Percentiles rank a stretch among this genome's conserved stretches.
phyloP scores from a whole-genome alignment of 2,113 vertebrate species.

The Desmodus rotundus region DNA sequence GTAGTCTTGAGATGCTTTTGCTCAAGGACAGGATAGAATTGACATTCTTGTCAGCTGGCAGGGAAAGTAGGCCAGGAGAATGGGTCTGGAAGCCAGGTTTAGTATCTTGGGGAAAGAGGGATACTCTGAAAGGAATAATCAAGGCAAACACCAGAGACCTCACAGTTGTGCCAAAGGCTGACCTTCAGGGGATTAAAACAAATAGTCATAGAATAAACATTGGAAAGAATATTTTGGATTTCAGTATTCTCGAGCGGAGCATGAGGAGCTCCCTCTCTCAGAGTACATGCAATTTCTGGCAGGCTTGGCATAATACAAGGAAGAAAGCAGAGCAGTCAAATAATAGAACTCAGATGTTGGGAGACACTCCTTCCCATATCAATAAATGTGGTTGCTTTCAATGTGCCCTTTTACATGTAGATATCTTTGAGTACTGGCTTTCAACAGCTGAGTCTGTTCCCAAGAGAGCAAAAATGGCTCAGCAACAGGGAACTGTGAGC shows the following conservation, averaged over 20 bases:
- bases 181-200: not conserved
- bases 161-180: not conserved
- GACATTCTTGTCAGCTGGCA: not conserved
- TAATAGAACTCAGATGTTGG: not conserved
- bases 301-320: not conserved
- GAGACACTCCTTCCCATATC: not conserved
- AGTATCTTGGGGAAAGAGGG: not conserved
- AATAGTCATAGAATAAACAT: not conserved
- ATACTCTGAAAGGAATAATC: not conserved
- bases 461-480: not conserved
- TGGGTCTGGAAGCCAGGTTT: not conserved
- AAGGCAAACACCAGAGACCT: not conserved
- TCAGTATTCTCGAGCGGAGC: not conserved
- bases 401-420: not conserved
- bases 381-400: not conserved
- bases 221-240: not conserved
- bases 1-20: not conserved
- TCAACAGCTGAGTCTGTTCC: not conserved
- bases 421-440: not conserved
- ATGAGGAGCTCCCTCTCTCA: not conserved
- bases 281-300: not conserved
- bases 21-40: not conserved
- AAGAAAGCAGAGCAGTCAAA: not conserved
- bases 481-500: not conserved
- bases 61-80: not conserved